These are phyloP conservation scores for Sinosuthora webbiana DNA, from an alignment of 2,113 vertebrate genomes.

Conservation along the genomic window DNA sequence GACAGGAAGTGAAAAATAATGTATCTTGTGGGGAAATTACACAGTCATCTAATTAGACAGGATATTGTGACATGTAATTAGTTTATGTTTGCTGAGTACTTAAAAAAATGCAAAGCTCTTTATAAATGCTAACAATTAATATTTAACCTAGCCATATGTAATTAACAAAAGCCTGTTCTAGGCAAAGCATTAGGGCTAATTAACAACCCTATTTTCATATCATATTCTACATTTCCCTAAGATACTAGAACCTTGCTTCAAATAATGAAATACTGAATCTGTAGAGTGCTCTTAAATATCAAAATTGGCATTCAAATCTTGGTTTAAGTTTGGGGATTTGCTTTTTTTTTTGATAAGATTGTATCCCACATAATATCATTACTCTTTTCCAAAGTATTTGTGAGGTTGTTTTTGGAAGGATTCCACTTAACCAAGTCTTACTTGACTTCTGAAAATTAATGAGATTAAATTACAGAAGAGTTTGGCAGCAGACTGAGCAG, in stretches of 20 bases:
- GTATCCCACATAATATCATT: not conserved
- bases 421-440: not conserved
- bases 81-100: slow-evolving; percentile 52
- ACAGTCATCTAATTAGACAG: slow-evolving; percentile 53
- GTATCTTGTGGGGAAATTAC: slow-evolving; percentile 48
- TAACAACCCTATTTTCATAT: not conserved
- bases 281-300: not conserved
- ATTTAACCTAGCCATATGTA: slow-evolving; percentile 58
- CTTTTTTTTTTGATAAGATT: not conserved
- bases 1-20: slow-evolving; percentile 49
- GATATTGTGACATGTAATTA: slow-evolving; percentile 61
- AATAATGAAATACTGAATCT: not conserved
- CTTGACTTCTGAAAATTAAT: not conserved
- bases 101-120: slow-evolving; percentile 42
- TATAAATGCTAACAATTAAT: slow-evolving; percentile 51
- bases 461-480: not conserved
- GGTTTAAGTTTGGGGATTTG: not conserved
- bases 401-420: not conserved
- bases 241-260: not conserved
- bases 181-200: slow-evolving; percentile 9
- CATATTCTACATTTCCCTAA: not conserved
- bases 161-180: slow-evolving; percentile 45
- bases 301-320: not conserved
- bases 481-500: not conserved
- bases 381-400: not conserved